Evolutionary conservation across 2,797 vertebrate genomes (phyloP), one percentile per base, ranked within the genome.

Genomic region (Tympanoctomys barrerae): DNA sequence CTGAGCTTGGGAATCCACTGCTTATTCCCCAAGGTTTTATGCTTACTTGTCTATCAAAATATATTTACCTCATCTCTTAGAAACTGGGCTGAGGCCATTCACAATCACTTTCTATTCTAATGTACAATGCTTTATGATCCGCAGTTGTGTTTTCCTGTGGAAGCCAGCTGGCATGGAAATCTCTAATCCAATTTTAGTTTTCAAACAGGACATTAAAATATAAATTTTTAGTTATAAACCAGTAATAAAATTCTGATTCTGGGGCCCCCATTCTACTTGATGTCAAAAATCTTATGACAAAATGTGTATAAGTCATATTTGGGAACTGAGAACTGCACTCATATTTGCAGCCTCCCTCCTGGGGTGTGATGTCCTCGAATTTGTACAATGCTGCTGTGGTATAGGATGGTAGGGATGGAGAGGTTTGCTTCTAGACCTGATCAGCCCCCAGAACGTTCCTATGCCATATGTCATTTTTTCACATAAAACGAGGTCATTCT

Each of bases 201-300:
- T 52, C 18, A 54, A 79, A 79, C 18, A 54, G 18, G 8, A 39
- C 46, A 49, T 28, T 16, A 92, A 86, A 42, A 42, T 22, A 64
- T 1, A n/a, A 39, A 36, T 82, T 90, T 75, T 92, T 61, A 62
- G 73, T 39, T 46, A 91, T 54, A 89, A 52, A 33, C 11, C 19
- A n/a, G 3, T 39, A 82, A 49, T 73, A 12, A 14, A 21, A 80
- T 92, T 90, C 82, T 87, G 81, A 26, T 89, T 94, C 75, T 89
- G 26, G 70, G 28, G 33, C 5, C 5, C 1, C 0, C 46, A n/a
- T 90, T 95, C 70, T 85, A 77, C 49, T 39, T 92, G 16, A 81
- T 14, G 9, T 24, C 21, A 31, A 86, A 79, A 81, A 61, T 79
- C 10, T 22, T 73, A 89, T 46, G n/a, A 61, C 14, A 90, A 86